Evolutionary conservation across 2,888 invertebrate species (phyloP).

Genomic region (Parnassius glacialis): DNA sequence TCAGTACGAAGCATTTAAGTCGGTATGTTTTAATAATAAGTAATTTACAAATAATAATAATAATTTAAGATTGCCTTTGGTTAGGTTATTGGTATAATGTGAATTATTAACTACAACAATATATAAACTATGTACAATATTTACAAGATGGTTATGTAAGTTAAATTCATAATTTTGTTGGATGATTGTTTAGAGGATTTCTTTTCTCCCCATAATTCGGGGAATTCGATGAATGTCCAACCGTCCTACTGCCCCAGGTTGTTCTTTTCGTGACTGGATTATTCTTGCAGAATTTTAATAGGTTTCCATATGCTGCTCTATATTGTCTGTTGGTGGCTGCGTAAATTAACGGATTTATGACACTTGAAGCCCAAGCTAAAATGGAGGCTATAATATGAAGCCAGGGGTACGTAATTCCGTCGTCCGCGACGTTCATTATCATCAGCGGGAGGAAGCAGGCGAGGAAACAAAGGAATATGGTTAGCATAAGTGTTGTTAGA

Average conservation of each 20-base stretch:
- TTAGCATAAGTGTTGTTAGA: slow-evolving; percentile 91
- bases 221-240: slow-evolving; percentile 73
- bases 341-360: slow-evolving; percentile 94
- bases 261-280: slow-evolving; percentile 60
- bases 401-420: slow-evolving; percentile 85
- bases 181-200: slow-evolving; percentile 59
- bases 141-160: slow-evolving; percentile 3
- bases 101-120: not conserved
- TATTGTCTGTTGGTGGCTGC: slow-evolving; percentile 94
- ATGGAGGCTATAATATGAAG: slow-evolving; percentile 92
- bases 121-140: slow-evolving; percentile 19
- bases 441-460: slow-evolving; percentile 93
- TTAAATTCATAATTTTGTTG: slow-evolving; percentile 64
- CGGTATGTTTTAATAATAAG: not conserved
- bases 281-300: slow-evolving; percentile 70
- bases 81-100: slow-evolving; percentile 19
- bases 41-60: not conserved
- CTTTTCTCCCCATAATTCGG: slow-evolving; percentile 68
- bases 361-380: slow-evolving; percentile 94
- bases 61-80: slow-evolving; percentile 18
- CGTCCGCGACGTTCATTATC: slow-evolving; percentile 93
- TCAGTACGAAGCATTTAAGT: not conserved
- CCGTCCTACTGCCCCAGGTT: slow-evolving; percentile 72
- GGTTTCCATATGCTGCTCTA: slow-evolving; percentile 80
- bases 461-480: slow-evolving; percentile 92